phyloP scores from a whole-genome alignment of 2,888 invertebrate genomes.

The Trissolcus japonicus region DNA sequence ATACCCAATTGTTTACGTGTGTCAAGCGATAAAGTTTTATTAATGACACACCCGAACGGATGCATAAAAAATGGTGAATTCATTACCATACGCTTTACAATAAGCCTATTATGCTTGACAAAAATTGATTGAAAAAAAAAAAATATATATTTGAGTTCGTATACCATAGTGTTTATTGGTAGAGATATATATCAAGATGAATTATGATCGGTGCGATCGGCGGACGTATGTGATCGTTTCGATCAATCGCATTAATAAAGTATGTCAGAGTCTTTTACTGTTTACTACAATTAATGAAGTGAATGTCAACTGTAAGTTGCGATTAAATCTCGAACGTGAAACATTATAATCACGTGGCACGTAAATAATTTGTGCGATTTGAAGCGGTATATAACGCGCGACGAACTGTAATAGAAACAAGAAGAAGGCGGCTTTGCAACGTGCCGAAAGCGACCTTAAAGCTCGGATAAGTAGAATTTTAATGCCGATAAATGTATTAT shows the following conservation, averaged over 20 bases:
- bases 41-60: too few relatives aligned
- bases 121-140: too few relatives aligned
- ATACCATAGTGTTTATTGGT: constrained; percentile 1
- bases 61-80: too few relatives aligned
- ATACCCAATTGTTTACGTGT: too few relatives aligned
- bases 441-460: constrained; percentile 63
- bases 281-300: constrained; percentile 44
- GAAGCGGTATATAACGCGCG: constrained; percentile 25
- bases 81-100: too few relatives aligned
- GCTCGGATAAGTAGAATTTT: constrained; percentile 63
- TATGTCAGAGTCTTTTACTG: constrained; percentile 42
- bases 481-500: constrained; percentile 60
- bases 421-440: constrained; percentile 56
- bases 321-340: constrained; percentile 48
- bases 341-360: constrained; percentile 47
- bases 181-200: constrained; percentile 7
- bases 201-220: constrained; percentile 13
- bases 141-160: too few relatives aligned
- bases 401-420: constrained; percentile 44
- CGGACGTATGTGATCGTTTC: constrained; percentile 18
- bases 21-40: too few relatives aligned
- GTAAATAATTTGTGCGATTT: constrained; percentile 42
- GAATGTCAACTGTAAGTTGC: constrained; percentile 26
- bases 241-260: constrained; percentile 38
- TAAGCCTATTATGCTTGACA: too few relatives aligned